Conservation (phyloP, 2,797 vertebrate species). For the Alosa sapidissima region DNA sequence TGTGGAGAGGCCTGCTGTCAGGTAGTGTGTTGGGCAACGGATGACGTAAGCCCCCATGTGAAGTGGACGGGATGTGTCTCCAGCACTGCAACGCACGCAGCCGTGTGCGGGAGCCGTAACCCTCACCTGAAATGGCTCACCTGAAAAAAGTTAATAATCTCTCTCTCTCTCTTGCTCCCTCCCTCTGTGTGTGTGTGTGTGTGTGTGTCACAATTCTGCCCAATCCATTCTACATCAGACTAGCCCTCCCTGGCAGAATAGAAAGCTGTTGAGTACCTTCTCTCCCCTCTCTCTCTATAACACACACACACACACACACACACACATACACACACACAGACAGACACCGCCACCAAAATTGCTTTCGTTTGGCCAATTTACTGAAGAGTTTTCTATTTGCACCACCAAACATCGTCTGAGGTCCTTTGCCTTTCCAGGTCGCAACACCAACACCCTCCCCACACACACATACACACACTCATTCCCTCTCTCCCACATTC, state of each 20-base stretch:
- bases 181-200: not conserved
- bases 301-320: too few species aligned
- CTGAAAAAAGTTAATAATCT: too few species aligned
- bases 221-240: not conserved
- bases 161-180: too few species aligned
- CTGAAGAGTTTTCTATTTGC: not conserved
- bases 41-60: too few species aligned
- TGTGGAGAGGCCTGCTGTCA: not conserved
- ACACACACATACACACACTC: not conserved
- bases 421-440: not conserved
- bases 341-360: not conserved
- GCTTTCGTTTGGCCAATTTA: conserved; percentile 14
- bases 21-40: not conserved
- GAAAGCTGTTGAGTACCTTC: not conserved
- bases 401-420: not conserved
- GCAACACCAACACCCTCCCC: too few species aligned
- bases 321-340: not conserved
- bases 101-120: too few species aligned
- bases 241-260: not conserved
- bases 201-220: not conserved
- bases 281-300: not conserved
- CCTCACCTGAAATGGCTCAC: too few species aligned
- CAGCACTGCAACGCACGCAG: too few species aligned
- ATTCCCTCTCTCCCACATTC: not conserved
- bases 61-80: too few species aligned